A percentile compares a stretch with the other conserved stretches of the same genome.
Evolutionary conservation across 1,140 invertebrate species (phyloP).

Genomic region (Holcopasites calliopsidis): DNA sequence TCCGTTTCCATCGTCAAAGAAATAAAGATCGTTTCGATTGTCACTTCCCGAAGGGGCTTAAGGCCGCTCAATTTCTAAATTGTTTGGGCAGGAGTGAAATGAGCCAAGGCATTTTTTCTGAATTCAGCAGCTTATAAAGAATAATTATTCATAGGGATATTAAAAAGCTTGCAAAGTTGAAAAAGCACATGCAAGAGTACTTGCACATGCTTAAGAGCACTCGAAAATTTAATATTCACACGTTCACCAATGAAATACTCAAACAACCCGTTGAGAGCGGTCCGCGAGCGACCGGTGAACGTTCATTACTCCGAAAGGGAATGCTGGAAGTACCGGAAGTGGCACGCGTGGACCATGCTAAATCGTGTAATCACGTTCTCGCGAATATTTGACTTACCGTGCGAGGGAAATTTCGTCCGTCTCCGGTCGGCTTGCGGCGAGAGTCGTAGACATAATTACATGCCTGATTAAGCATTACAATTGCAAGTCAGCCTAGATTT

Average conservation of each 20-base stretch:
- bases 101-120: too few relatives aligned
- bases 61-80: too few relatives aligned
- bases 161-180: too few relatives aligned
- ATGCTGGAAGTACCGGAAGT: background rate
- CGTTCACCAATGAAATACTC: background rate
- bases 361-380: slow-evolving; percentile 51
- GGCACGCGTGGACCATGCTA: background rate
- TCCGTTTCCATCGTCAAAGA: too few relatives aligned
- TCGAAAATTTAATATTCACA: too few relatives aligned
- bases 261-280: background rate
- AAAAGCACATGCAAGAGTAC: too few relatives aligned
- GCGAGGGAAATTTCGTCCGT: slow-evolving; percentile 39
- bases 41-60: too few relatives aligned
- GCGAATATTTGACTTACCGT: slow-evolving; percentile 52
- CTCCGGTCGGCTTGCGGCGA: background rate
- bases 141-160: too few relatives aligned
- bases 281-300: background rate
- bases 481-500: slow-evolving; percentile 51
- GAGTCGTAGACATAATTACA: slow-evolving; percentile 49
- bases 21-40: too few relatives aligned
- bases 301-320: slow-evolving; percentile 3
- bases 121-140: too few relatives aligned
- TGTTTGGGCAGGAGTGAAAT: too few relatives aligned
- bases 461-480: slow-evolving; percentile 65
- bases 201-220: too few relatives aligned